Base-by-base conservation (phyloP, 2,888 invertebrate genomes). In the Ptilodon capucinus region DNA sequence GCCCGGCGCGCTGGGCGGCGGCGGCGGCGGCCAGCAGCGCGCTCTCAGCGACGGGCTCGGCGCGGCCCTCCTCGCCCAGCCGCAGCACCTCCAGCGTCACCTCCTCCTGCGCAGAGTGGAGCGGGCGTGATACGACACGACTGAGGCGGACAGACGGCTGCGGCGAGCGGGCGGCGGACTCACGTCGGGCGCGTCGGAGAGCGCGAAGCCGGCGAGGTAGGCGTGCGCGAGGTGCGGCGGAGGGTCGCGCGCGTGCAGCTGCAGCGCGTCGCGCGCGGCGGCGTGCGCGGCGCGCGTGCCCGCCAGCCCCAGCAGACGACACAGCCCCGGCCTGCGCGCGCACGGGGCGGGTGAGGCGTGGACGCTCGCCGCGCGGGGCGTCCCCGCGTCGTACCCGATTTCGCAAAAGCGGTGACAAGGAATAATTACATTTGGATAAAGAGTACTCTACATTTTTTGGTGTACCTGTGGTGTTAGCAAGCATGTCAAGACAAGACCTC, bases 261-360 rank as follows among this genome's bases (percentile, higher is more conserved):
- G 77, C 65, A 79, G 73, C 57, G 69, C 55, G 41, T 54, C 71
- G 44, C 49, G 60, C 17, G 72, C 79, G 34, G 78, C 84, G 38
- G 39, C 23, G 57, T 70, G 71, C 55, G 76, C 69, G 19, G 56
- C 64, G 39, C 45, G 57, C 46, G 72, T 47, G 54, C 68, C 84
- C 44, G 71, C 61, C 60, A 73, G 65, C 4, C 79, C 85, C 54
- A 82, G 65, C 71, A 70, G 60, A 42, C 71, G 71, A 41, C 63
- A 64, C 55, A 73, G 52, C 23, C 58, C 69, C 40, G 56, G 41
- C 32, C 52, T 51, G 60, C 35, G 21, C 23, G 21, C 35, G 32
- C 11, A 13, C 17, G 25, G 17, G 4, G 16, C 8, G 7, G 19
- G 9, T 9, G 7, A 17, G 14, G 14, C 3, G 23, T 4, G 51